Evolutionary conservation across 2,113 vertebrate genomes (phyloP).

Genomic region (Plectropomus leopardus): DNA sequence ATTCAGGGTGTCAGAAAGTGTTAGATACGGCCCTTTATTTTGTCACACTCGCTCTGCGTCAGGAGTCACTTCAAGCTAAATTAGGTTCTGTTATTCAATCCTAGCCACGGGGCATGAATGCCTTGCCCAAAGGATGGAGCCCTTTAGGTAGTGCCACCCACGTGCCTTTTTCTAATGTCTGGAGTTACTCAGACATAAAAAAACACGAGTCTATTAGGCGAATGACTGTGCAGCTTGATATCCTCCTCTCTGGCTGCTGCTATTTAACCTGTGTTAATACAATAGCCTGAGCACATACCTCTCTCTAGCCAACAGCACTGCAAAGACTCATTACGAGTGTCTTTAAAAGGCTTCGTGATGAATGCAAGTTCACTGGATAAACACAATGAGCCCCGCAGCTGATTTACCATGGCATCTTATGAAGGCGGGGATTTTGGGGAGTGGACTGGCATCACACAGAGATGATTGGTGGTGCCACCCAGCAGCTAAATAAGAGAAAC

Average conservation of each 20-base stretch:
- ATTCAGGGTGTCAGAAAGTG: slow-evolving; percentile 24
- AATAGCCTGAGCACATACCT: background rate
- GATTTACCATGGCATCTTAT: slow-evolving; percentile 37
- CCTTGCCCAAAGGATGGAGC: slow-evolving; percentile 37
- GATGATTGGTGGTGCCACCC: slow-evolving; percentile 32
- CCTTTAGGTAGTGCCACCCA: slow-evolving; percentile 24
- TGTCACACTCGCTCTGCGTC: background rate
- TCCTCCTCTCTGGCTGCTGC: background rate
- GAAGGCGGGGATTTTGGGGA: slow-evolving; percentile 20
- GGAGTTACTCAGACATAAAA: slow-evolving; percentile 36
- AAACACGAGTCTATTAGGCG: slow-evolving; percentile 11
- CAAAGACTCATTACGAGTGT: background rate
- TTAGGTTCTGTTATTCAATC: slow-evolving; percentile 38
- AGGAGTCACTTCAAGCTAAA: slow-evolving; percentile 28
- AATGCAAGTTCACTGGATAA: slow-evolving; percentile 24
- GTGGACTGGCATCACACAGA: slow-evolving; percentile 11
- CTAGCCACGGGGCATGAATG: slow-evolving; percentile 24
- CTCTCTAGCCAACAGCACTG: background rate
- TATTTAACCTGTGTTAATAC: slow-evolving; percentile 17
- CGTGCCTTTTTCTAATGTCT: slow-evolving; percentile 45
- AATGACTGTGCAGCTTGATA: slow-evolving; percentile 14
- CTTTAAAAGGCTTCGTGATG: background rate
- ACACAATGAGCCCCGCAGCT: slow-evolving; percentile 7
- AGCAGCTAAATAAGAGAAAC: slow-evolving; percentile 28
- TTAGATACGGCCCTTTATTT: slow-evolving; percentile 33